phyloP scores from a whole-genome alignment of 2,113 vertebrate genomes.

The Phylloscopus trochiloides region DNA sequence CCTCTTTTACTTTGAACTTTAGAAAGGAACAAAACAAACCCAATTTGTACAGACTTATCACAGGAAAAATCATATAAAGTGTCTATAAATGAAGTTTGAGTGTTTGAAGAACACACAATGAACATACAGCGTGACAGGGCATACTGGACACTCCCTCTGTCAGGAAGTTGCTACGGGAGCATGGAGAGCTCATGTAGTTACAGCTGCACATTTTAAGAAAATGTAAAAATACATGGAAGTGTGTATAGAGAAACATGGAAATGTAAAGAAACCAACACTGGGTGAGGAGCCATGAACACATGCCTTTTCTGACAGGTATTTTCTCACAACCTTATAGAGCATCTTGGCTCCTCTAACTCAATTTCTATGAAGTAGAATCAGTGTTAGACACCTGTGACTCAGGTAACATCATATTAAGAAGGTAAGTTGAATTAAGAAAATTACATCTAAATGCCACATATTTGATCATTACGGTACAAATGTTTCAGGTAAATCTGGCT shows the following conservation, averaged over 20 bases:
- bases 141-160: no score
- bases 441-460: not conserved
- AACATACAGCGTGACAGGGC: no score
- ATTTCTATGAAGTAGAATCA: not conserved
- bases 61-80: not conserved
- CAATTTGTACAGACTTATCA: not conserved
- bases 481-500: slow-evolving; percentile 33
- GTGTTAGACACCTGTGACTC: not conserved
- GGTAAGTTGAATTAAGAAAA: slow-evolving; percentile 34
- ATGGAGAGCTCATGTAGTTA: not conserved
- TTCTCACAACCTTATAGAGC: not conserved
- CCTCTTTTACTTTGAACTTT: not conserved
- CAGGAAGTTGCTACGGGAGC: not conserved
- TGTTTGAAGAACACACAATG: not conserved
- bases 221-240: not conserved
- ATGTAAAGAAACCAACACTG: not conserved
- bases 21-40: not conserved
- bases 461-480: slow-evolving; percentile 17
- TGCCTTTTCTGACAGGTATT: not conserved
- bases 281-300: not conserved
- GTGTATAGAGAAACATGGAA: not conserved
- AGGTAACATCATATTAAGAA: not conserved
- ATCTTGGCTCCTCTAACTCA: not conserved
- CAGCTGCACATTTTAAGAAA: not conserved
- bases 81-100: not conserved